Evolutionary conservation across 2,797 vertebrate genomes (phyloP), one percentile per base, ranked within the genome.

Genomic region (Crenuchus spilurus): DNA sequence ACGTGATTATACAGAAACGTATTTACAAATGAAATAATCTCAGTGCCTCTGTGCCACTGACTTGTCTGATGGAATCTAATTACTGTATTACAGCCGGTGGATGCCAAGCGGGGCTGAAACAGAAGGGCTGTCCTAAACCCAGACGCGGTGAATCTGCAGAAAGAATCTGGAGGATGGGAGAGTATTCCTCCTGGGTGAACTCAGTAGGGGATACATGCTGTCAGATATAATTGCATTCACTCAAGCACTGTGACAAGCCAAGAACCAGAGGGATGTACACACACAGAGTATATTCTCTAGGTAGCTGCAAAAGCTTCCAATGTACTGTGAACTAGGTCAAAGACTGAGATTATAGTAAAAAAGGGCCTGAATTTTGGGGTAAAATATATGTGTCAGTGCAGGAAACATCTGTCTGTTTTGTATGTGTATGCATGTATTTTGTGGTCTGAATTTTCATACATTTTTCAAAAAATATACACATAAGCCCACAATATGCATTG

Each of bases 161-260:
- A 28, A 41, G 58, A 13, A 60, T 10, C 9, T 37, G 31, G 33
- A 41, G 37, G 35, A 39, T 18, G 60, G 58, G 66, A 61, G 42
- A 42, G 65, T 63, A 39, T 70, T 35, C 76, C 44, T 70, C 71
- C 66, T 37, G 10, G 76, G 26, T 20, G 57, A 57, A 74, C 31
- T 60, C 79, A 58, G 18, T 35, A 60, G 75, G 66, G 75, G 54
- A 77, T 66, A 51, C 61, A 70, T 55, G 68, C 75, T 78, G 72
- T 81, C 72, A 68, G 57, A 69, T 57, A 46, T 67, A 81, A 78
- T 58, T 51, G 57, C 28, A 44, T 26, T 33, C 41, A 48, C 41
- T 67, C 51, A 41, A 46, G 49, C 46, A 63, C 60, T 68, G 52
- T 60, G 49, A 71, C 72, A 70, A 70, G 39, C 57, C 24, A 18